Base-by-base conservation (phyloP, 2,797 vertebrate species). In the Oreortyx pictus region DNA sequence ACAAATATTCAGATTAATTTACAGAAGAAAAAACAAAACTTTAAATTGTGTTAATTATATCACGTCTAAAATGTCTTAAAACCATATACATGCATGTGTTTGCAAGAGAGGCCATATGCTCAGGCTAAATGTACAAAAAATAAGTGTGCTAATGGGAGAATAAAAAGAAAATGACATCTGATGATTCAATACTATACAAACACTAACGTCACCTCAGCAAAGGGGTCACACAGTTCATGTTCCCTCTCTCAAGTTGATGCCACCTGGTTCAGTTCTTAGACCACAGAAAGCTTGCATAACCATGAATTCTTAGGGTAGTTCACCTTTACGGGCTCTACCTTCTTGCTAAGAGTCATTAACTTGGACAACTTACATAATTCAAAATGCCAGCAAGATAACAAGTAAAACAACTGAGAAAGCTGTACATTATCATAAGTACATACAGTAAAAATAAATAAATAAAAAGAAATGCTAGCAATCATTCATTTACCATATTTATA, bases 401-500 rank as follows among this genome's bases (percentile, higher is more conserved):
- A 65, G 44, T 7, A 50, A 57, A 78, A 39, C 25, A 52, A 67
- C 24, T 46, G 52, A 24, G 54, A 70, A 39, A 82, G 84, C n/a
- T 85, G 49, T 41, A 1, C 5, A 12, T n/a, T 82, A 29, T 7
- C 56, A 47, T 3, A 27, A 13, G n/a, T 4, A 41, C 0, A 20
- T 2, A 7, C 5, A 87, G 47, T 2, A 37, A 52, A 81, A n/a
- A 41, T 5, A 41, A 41, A 41, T 14, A 59, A 59, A 50, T n/a
- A n/a, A n/a, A n/a, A n/a, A n/a, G n/a, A n/a, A n/a, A n/a, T n/a
- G 6, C 4, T 68, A 80, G 59, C 37, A 47, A 57, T 17, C 20
- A 83, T 19, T 81, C 14, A 65, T 52, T 94, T 98, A 99, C 99
- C 99, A 0, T 99, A 99, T 96, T 98, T 99, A 96, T 99, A 98